Conservation (phyloP, 2,888 invertebrate genomes). For the Mythimna lalbum region DNA sequence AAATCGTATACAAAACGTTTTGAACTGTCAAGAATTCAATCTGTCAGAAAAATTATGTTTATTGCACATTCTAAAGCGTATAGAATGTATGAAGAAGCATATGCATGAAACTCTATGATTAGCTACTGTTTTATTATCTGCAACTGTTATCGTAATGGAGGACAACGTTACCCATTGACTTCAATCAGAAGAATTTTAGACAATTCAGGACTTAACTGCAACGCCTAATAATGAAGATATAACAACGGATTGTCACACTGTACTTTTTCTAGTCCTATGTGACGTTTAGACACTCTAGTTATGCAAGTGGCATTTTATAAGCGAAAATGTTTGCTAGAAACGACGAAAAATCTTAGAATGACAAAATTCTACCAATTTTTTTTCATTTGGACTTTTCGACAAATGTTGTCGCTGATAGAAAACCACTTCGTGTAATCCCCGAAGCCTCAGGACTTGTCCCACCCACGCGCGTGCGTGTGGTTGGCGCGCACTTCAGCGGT, state of each 20-base stretch:
- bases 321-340: background rate
- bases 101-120: too few species aligned
- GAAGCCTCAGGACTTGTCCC: conserved; percentile 29
- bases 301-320: background rate
- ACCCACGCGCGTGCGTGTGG: conserved; percentile 20
- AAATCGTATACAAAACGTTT: too few species aligned
- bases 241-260: background rate
- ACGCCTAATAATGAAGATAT: background rate
- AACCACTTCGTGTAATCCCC: background rate
- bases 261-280: too few species aligned
- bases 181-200: background rate
- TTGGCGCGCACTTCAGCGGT: conserved; percentile 34
- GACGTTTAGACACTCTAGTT: background rate
- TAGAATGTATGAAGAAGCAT: too few species aligned
- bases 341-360: background rate
- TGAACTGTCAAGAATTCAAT: too few species aligned
- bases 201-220: background rate
- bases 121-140: too few species aligned
- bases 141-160: background rate
- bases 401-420: background rate
- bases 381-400: background rate
- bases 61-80: too few species aligned
- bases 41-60: too few species aligned
- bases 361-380: background rate
- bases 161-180: background rate